Base-by-base conservation (phyloP, 2,888 invertebrate species). In the Spatulosminthurus flaviceps region DNA sequence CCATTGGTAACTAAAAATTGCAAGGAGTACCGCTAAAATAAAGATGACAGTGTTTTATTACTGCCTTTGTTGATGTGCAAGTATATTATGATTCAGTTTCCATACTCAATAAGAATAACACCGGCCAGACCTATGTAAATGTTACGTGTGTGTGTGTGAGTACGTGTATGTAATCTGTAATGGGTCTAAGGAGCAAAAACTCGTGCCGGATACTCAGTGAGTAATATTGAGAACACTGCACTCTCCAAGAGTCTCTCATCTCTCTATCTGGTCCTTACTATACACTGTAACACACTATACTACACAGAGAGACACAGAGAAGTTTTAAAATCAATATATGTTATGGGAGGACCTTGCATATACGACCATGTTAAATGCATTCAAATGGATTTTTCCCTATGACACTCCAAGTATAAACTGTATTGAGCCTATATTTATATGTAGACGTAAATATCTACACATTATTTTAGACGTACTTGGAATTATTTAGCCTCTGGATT, bases 11-110 rank as follows among this genome's bases (percentile, higher is more conserved):
- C 34, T 34, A 51, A 11, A 51, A 51, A 51, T 51, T 51, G 51
- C 34, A 9, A 34, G 51, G 51, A 51, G n/a, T 13, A 51, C 51
- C 51, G 51, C 51, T 51, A 51, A 51, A 51, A 64, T 64, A 34
- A 41, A 34, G 41, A 41, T 16, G 41, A 41, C 70, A 29, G 22
- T 71, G 70, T 34, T 71, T 71, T 71, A 71, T 71, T 71, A n/a
- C 28, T 41, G 22, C 29, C 70, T 71, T 71, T 71, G 70, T 71
- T 71, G 70, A 71, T 71, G 41, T 69, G 69, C 29, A 13, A 41
- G 70, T 19, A 71, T 42, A 41, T 42, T 22, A 24, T 64, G 60
- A 64, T 64, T 64, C 26, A 64, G 64, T 24, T 13, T 64, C 24
- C 64, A 64, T 22, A 64, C 51, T 51, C 51, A 51, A 51, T n/a